Conservation (phyloP, 2,888 invertebrate genomes). For the Desoria tigrina region DNA sequence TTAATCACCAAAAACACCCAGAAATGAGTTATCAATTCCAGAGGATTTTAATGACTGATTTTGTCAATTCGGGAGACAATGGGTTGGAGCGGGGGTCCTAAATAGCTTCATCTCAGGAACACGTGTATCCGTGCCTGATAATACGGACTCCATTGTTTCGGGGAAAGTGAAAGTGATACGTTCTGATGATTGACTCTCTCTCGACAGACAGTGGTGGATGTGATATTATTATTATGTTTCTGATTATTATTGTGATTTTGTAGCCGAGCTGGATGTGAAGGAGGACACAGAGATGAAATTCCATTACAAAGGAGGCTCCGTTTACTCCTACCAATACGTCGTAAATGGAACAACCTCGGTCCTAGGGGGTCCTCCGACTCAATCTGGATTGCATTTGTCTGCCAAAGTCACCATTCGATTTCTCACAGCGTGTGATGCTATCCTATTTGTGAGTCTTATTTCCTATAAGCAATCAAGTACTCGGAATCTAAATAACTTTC, state of each 20-base stretch:
- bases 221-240: no score
- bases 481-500: constrained; percentile 1
- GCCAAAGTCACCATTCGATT: constrained; percentile 52
- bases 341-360: constrained; percentile 52
- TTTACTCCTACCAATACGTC: constrained; percentile 53
- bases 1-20: no score
- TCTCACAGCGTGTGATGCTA: constrained; percentile 53
- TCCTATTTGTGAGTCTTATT: constrained; percentile 49
- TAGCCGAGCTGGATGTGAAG: constrained; percentile 5
- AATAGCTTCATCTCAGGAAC: no score
- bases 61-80: no score
- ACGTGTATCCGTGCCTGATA: no score
- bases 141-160: no score
- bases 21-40: no score
- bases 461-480: background rate
- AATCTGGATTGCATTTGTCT: constrained; percentile 53
- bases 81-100: no score
- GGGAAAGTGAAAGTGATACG: no score
- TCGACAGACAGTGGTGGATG: no score
- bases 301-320: constrained; percentile 50
- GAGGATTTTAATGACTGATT: no score
- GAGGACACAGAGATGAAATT: constrained; percentile 46
- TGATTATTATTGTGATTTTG: background rate
- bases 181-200: no score
- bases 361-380: constrained; percentile 48